Evolutionary conservation across 2,113 vertebrate genomes (phyloP).

Genomic region (Paratilapia polleni): DNA sequence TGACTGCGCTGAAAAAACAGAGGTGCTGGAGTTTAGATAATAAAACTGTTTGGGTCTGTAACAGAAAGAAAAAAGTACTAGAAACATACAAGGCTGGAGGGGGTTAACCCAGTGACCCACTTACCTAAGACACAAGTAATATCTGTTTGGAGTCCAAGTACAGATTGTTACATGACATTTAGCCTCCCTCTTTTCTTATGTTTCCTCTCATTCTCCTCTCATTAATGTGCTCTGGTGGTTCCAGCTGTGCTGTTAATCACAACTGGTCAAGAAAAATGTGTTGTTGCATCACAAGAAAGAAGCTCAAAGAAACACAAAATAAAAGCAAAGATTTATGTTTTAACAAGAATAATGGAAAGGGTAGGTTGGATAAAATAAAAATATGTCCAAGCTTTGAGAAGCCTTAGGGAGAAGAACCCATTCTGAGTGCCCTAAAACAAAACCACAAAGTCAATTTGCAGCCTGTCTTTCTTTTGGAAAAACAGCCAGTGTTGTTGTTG

Average conservation of each 20-base stretch:
- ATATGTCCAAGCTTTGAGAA: not conserved
- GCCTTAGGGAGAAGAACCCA: not conserved
- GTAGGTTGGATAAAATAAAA: no score
- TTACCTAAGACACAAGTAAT: slow-evolving; percentile 4
- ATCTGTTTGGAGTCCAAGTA: not conserved
- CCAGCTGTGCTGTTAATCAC: not conserved
- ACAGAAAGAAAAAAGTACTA: not conserved
- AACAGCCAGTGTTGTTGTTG: not conserved
- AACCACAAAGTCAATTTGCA: not conserved
- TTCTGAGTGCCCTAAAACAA: not conserved
- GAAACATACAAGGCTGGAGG: not conserved
- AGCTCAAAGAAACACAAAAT: not conserved
- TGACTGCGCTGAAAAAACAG: not conserved
- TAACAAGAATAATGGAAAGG: not conserved
- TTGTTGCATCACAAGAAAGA: not conserved
- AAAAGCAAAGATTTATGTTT: not conserved
- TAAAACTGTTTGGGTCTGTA: slow-evolving; percentile 16
- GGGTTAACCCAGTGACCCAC: slow-evolving; percentile 15
- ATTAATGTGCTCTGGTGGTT: not conserved
- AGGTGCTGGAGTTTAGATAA: slow-evolving; percentile 28
- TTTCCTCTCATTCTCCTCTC: not conserved
- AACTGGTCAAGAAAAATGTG: not conserved
- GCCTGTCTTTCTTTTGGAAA: not conserved
- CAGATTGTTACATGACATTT: not conserved
- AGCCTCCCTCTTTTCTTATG: not conserved